These are phyloP conservation scores for Budorcas taxicolor DNA, from an alignment of 2,113 vertebrate species.

Conservation along the genomic window DNA sequence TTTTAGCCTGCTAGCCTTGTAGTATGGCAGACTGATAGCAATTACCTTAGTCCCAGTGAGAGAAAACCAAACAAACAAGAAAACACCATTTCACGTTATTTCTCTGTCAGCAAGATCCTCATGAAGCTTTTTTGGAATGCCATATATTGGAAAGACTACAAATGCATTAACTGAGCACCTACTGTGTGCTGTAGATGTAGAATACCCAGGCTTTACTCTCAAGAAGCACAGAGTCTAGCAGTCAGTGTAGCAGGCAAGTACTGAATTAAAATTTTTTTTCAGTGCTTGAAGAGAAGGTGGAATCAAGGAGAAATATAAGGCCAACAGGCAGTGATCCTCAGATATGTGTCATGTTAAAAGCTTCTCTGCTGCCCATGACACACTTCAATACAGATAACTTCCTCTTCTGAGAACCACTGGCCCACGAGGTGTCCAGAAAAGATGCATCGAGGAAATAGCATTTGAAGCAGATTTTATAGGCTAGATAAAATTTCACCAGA, in stretches of 20 bases:
- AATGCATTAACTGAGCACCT: background rate
- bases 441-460: background rate
- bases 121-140: background rate
- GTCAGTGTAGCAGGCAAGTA: background rate
- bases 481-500: background rate
- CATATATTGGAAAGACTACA: background rate
- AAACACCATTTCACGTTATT: background rate
- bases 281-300: background rate
- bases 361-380: background rate
- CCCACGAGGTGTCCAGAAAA: background rate
- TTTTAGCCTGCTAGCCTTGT: background rate
- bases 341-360: background rate
- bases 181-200: background rate
- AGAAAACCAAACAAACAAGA: background rate
- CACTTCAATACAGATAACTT: background rate
- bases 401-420: background rate
- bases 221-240: background rate
- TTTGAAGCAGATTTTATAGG: background rate
- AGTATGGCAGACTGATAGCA: background rate
- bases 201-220: background rate
- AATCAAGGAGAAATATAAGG: background rate
- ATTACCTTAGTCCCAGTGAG: background rate
- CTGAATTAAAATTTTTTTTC: background rate
- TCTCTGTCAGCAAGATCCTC: background rate
- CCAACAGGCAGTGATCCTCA: background rate